A percentile compares a stretch with the other conserved stretches of the same genome.
These are phyloP conservation scores for Thereva unica DNA, from an alignment of 2,888 invertebrate species.

Conservation along the genomic window DNA sequence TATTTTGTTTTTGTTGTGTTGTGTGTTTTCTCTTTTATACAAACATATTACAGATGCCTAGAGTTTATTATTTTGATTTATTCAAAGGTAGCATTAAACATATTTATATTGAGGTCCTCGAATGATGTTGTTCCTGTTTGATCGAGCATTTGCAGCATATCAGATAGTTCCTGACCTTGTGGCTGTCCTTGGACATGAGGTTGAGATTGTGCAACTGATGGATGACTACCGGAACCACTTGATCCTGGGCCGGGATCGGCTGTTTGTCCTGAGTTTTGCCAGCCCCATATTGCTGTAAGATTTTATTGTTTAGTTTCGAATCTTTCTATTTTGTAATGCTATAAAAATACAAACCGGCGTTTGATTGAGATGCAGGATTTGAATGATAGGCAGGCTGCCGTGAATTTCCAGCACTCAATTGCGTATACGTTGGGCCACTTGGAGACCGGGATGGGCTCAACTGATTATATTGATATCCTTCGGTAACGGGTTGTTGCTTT, in stretches of 20 bases:
- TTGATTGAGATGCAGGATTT: slow-evolving; percentile 50
- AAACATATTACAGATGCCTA: too few species aligned
- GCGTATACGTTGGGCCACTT: slow-evolving; percentile 81
- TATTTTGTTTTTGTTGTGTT: too few species aligned
- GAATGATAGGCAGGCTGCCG: slow-evolving; percentile 58
- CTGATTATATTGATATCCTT: slow-evolving; percentile 70
- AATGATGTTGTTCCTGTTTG: slow-evolving; percentile 81
- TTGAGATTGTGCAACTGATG: slow-evolving; percentile 55
- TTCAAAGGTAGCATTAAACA: slow-evolving; percentile 85
- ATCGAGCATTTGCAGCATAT: slow-evolving; percentile 92
- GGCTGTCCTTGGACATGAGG: slow-evolving; percentile 61
- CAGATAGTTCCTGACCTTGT: slow-evolving; percentile 80
- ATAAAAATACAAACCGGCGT: slow-evolving; percentile 7
- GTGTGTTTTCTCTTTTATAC: too few species aligned
- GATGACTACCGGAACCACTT: slow-evolving; percentile 59
- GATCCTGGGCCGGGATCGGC: slow-evolving; percentile 59
- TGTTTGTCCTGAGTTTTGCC: slow-evolving; percentile 64
- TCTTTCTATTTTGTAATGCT: not conserved
- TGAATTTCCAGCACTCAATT: slow-evolving; percentile 70
- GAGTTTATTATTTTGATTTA: slow-evolving; percentile 49
- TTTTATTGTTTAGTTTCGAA: not conserved
- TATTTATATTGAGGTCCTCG: slow-evolving; percentile 85
- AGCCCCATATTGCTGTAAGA: slow-evolving; percentile 74
- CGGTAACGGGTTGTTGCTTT: slow-evolving; percentile 66
- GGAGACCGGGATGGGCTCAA: slow-evolving; percentile 83